Percentiles rank a stretch among this genome's conserved stretches.
These are phyloP conservation scores for Trichonephila clavipes DNA, from an alignment of 1,140 invertebrate genomes.

Conservation along the genomic window DNA sequence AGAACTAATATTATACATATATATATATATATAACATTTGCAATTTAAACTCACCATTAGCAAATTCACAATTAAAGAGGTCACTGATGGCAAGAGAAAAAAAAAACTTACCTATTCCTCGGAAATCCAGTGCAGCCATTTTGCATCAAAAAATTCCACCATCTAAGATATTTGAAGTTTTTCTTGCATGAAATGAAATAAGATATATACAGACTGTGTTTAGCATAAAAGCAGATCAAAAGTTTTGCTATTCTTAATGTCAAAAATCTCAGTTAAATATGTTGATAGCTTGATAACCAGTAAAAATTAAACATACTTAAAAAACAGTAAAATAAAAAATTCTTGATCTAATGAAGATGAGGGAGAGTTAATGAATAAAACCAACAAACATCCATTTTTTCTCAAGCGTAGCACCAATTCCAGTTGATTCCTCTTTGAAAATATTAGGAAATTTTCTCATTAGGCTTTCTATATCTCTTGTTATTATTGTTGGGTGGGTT, in stretches of 20 bases:
- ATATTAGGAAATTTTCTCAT: constrained; percentile 88
- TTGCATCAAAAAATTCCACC: background rate
- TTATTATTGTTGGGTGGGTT: constrained; percentile 85
- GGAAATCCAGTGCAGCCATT: background rate
- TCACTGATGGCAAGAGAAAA: background rate
- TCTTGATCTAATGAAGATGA: background rate
- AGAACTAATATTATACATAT: too few species aligned
- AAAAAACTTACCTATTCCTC: background rate
- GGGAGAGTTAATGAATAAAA: background rate
- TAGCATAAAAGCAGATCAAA: background rate
- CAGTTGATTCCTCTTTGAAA: constrained; percentile 88
- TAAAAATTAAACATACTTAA: background rate
- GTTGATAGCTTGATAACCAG: background rate
- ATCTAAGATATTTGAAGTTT: background rate
- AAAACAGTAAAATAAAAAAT: background rate
- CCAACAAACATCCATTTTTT: constrained; percentile 85
- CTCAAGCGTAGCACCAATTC: constrained; percentile 89
- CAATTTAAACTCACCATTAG: background rate
- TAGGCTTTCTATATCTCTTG: constrained; percentile 88
- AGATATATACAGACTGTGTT: background rate
- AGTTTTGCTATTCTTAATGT: background rate
- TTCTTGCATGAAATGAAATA: background rate
- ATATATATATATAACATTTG: too few species aligned
- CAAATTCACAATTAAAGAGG: background rate
- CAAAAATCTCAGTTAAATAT: background rate